Evolutionary conservation across 2,797 vertebrate species (phyloP).

Genomic region (Prunella strophiata): DNA sequence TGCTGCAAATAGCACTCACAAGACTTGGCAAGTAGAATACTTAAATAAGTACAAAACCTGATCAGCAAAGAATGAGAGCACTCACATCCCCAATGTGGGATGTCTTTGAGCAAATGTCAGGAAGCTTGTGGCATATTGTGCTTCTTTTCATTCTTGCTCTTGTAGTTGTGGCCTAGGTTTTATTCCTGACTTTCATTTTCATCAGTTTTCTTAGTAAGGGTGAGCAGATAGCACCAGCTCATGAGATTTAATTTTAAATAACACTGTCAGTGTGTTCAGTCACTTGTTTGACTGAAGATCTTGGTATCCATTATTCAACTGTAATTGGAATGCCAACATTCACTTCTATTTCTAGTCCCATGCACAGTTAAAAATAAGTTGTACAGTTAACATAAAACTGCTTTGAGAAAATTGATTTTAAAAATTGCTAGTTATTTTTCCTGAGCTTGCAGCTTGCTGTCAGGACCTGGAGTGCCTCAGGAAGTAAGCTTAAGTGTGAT

Average conservation of each 20-base stretch:
- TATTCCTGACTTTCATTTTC: neutral
- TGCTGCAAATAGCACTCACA: neutral
- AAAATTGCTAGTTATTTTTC: neutral
- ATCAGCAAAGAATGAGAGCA: neutral
- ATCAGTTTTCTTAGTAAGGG: neutral
- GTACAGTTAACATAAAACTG: neutral
- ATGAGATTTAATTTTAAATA: neutral
- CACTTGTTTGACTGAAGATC: neutral
- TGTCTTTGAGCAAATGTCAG: neutral
- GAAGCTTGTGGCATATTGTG: neutral
- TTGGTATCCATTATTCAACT: neutral
- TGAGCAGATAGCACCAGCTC: neutral
- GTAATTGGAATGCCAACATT: neutral
- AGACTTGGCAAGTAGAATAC: neutral
- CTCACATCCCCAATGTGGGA: accelerated
- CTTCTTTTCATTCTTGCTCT: neutral
- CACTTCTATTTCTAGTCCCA: neutral
- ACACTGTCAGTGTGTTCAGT: neutral
- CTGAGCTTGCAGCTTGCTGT: neutral
- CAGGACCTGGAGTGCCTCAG: neutral
- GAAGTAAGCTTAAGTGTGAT: neutral
- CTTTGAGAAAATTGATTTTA: neutral
- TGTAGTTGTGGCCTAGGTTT: neutral
- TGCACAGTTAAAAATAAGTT: neutral
- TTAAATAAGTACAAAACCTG: neutral